A percentile compares a stretch with the other conserved stretches of the same genome.
Evolutionary conservation across 1,140 invertebrate genomes (phyloP).

Genomic region (Cotesia chilonis): DNA sequence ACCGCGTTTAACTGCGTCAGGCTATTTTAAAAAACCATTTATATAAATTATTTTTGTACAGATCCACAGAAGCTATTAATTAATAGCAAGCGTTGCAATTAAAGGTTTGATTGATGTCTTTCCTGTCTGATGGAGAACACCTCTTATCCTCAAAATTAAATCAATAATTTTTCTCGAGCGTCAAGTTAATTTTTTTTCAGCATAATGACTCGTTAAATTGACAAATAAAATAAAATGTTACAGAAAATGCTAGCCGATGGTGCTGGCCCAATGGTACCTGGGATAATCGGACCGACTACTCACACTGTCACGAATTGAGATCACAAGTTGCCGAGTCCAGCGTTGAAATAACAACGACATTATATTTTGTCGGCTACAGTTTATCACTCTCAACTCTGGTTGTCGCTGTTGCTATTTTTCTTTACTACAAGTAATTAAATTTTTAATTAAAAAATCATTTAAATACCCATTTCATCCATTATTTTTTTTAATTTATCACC

Average conservation of each 20-base stretch:
- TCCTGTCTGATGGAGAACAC: no score
- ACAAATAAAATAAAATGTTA: neutral
- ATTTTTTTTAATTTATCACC: neutral
- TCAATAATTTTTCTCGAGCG: neutral
- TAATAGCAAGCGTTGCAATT: no score
- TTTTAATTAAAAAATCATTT: neutral
- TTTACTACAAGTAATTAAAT: conserved; percentile 82
- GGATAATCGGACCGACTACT: conserved; percentile 75
- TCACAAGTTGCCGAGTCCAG: conserved; percentile 54
- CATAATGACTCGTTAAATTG: neutral
- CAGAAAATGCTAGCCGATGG: conserved; percentile 79
- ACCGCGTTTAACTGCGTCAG: no score
- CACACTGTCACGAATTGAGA: conserved; percentile 69
- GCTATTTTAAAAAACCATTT: no score
- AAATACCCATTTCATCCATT: conserved; percentile 11
- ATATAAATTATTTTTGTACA: neutral
- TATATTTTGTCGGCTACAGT: conserved; percentile 81
- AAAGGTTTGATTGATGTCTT: no score
- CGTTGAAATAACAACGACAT: conserved; percentile 70
- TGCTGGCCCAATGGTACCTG: conserved; percentile 76
- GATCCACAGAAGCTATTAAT: no score
- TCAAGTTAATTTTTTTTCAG: neutral
- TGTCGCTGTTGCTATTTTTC: conserved; percentile 80
- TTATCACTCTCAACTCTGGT: conserved; percentile 80
- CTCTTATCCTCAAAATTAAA: neutral